phyloP scores from a whole-genome alignment of 1,140 invertebrate genomes.

The Heliconius melpomene region DNA sequence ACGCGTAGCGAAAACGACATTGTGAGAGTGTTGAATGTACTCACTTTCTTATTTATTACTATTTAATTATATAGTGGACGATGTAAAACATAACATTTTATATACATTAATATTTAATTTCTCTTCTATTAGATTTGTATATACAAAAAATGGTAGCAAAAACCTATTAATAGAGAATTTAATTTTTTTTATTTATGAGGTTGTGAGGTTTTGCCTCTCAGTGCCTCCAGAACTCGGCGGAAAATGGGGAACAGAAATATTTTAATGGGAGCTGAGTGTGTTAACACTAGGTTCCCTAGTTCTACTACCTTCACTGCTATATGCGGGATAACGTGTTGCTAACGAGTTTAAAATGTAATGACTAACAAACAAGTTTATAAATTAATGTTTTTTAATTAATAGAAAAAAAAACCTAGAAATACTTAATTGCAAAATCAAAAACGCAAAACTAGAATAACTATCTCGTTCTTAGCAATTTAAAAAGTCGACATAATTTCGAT shows the following conservation, averaged over 20 bases:
- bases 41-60: conserved; percentile 24
- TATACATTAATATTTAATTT: neutral
- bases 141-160: neutral
- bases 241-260: too few species aligned
- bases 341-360: too few species aligned
- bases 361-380: too few species aligned
- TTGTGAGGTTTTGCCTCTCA: too few species aligned
- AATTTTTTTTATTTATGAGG: too few species aligned
- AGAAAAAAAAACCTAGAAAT: neutral
- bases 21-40: conserved; percentile 15
- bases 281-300: too few species aligned
- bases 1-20: conserved; percentile 20
- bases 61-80: conserved; percentile 1
- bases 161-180: too few species aligned
- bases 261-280: too few species aligned
- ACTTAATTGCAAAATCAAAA: neutral
- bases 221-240: too few species aligned
- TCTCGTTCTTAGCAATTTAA: neutral
- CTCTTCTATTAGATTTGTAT: neutral
- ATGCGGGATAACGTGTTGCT: too few species aligned
- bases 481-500: neutral
- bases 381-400: neutral
- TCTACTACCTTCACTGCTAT: too few species aligned
- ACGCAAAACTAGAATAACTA: neutral
- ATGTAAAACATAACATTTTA: neutral